These are phyloP conservation scores for Flexamia atlantica DNA, from an alignment of 2,888 invertebrate species.

Conservation along the genomic window DNA sequence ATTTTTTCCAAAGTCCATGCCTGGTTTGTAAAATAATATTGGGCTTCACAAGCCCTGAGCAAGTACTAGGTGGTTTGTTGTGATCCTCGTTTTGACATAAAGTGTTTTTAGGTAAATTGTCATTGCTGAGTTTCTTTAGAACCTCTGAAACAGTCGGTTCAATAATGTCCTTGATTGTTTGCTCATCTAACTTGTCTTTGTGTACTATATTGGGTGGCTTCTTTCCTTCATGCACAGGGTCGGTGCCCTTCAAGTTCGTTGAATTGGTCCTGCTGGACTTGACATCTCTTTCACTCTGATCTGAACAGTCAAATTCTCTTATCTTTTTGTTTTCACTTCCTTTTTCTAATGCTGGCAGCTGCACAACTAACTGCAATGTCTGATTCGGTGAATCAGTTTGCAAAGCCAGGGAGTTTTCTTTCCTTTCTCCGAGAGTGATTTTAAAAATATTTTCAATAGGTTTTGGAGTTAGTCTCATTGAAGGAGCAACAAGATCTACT, in stretches of 20 bases:
- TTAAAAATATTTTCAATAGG: conserved; percentile 27
- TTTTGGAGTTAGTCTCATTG: conserved; percentile 11
- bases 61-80: neutral
- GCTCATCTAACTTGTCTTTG: neutral
- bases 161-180: conserved; percentile 31
- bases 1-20: conserved; percentile 21
- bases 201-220: neutral
- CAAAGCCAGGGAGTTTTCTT: conserved; percentile 22
- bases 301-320: neutral
- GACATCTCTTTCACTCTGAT: neutral
- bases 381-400: conserved; percentile 21
- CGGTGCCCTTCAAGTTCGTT: neutral
- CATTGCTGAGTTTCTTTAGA: conserved; percentile 19
- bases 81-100: neutral
- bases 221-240: neutral
- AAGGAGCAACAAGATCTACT: conserved; percentile 9
- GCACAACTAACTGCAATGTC: conserved; percentile 20
- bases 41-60: conserved; percentile 11
- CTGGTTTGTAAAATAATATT: conserved; percentile 38
- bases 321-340: conserved; percentile 7
- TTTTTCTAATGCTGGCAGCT: conserved; percentile 23
- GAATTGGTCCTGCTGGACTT: neutral
- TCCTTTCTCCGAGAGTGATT: neutral
- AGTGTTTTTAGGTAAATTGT: neutral
- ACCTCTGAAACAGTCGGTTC: conserved; percentile 54